Evolutionary conservation across 2,113 vertebrate species (phyloP), one percentile per base, ranked within the genome.

Genomic region (Nycticebus coucang): DNA sequence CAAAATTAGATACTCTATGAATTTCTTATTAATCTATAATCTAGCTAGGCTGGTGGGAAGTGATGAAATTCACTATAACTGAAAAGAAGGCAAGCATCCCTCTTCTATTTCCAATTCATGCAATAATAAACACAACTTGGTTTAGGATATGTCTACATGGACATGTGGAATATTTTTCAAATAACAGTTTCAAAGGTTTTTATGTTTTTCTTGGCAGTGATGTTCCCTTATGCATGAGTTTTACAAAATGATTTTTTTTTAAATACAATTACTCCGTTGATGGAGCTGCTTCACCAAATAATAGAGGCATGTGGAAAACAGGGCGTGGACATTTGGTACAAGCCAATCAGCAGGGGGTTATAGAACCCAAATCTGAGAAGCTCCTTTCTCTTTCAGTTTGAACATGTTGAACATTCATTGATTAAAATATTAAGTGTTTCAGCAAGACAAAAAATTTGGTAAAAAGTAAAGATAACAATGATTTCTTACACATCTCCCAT

Each of bases 351-450:
- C 9, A 45, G 14, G 35, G n/a, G 8, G 15, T 22, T 24, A 37
- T 3, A 28, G 1, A 28, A 21, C 22, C 57, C 35, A 33, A 28
- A 22, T n/a, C n/a, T 10, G 8, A 83, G 50, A 35, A 35, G 17
- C 33, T 72, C 59, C 37, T 69, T 35, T 57, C 11, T 45, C 35
- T 95, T 94, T 60, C n/a, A 35, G 22, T 30, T 15, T 28, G 30
- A 79, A 57, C 13, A 50, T 45, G 69, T 26, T 80, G 35, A 97
- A 62, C 37, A 77, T 24, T 55, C 45, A 60, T 1, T 79, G 62
- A 81, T 72, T 78, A 77, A 90, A 87, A 95, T 35, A 95, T 12
- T 62, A 92, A 92, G 72, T 57, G 57, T 82, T 72, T 95, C 66
- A 37, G 80, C 53, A 91, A 87, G 10, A 92, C 53, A 90, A 94